Evolutionary conservation across 1,140 invertebrate species (phyloP).

Genomic region (Bombus ignitus): DNA sequence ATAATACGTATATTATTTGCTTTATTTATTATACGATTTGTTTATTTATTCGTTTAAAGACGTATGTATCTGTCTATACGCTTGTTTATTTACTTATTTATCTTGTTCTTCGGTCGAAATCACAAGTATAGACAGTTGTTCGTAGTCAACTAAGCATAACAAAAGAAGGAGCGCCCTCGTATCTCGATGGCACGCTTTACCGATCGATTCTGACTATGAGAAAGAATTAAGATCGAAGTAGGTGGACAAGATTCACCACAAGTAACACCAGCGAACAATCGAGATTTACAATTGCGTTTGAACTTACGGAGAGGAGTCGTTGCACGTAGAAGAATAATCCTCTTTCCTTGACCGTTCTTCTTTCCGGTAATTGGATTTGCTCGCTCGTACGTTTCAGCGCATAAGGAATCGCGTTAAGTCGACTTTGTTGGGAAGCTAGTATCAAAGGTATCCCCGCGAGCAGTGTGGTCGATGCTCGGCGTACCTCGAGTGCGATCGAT

Average conservation of each 20-base stretch:
- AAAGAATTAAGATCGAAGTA: background rate
- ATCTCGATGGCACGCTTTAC: background rate
- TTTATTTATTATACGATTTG: background rate
- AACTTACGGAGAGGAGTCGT: slow-evolving; percentile 50
- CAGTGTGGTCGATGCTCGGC: background rate
- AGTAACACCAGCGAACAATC: background rate
- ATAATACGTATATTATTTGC: background rate
- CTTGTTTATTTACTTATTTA: background rate
- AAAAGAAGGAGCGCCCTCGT: background rate
- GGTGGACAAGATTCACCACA: background rate
- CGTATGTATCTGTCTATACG: background rate
- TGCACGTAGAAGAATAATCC: slow-evolving; percentile 61
- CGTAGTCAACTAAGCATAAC: too few species aligned
- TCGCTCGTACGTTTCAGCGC: slow-evolving; percentile 51
- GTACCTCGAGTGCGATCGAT: background rate
- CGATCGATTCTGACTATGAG: background rate
- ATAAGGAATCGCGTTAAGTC: slow-evolving; percentile 54
- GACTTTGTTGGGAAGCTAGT: slow-evolving; percentile 45
- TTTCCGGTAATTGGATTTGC: slow-evolving; percentile 61
- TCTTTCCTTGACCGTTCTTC: slow-evolving; percentile 63
- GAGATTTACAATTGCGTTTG: slow-evolving; percentile 44
- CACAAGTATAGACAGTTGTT: too few species aligned
- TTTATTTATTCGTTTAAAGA: background rate
- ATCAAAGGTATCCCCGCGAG: slow-evolving; percentile 21
- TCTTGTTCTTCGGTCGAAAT: too few species aligned